Conservation (phyloP, 2,888 invertebrate species). For the Epistrophe grossulariae region DNA sequence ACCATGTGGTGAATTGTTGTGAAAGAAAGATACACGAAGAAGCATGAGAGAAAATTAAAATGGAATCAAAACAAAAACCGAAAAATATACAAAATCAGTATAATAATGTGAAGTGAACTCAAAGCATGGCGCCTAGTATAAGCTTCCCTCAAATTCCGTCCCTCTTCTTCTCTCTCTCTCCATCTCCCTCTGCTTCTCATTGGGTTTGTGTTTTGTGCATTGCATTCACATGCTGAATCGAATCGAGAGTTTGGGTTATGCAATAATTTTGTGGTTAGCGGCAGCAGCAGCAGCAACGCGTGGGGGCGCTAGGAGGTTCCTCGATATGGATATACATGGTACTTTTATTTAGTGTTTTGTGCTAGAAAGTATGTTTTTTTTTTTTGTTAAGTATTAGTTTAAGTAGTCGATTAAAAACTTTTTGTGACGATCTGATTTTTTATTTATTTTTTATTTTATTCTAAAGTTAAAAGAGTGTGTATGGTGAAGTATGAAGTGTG, state of each 20-base stretch:
- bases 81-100: conserved; percentile 60
- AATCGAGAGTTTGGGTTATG: conserved; percentile 27
- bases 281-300: not conserved
- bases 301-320: not conserved
- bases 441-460: conserved; percentile 1
- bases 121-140: conserved; percentile 66
- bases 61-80: conserved; percentile 75
- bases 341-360: conserved; percentile 32
- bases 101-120: conserved; percentile 28
- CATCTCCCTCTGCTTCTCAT: not conserved
- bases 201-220: conserved; percentile 13
- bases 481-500: not conserved
- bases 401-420: conserved; percentile 22
- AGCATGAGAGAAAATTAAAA: conserved; percentile 61
- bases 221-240: conserved; percentile 43
- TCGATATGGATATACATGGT: conserved; percentile 2
- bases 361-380: conserved; percentile 38
- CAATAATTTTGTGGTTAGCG: conserved; percentile 24
- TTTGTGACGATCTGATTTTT: not conserved
- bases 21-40: conserved; percentile 33
- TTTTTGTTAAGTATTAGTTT: not conserved
- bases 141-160: conserved; percentile 28
- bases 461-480: not conserved
- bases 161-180: not conserved
- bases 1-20: conserved; percentile 53